phyloP scores from a whole-genome alignment of 2,888 invertebrate genomes.

The Phaonia tiefii region DNA sequence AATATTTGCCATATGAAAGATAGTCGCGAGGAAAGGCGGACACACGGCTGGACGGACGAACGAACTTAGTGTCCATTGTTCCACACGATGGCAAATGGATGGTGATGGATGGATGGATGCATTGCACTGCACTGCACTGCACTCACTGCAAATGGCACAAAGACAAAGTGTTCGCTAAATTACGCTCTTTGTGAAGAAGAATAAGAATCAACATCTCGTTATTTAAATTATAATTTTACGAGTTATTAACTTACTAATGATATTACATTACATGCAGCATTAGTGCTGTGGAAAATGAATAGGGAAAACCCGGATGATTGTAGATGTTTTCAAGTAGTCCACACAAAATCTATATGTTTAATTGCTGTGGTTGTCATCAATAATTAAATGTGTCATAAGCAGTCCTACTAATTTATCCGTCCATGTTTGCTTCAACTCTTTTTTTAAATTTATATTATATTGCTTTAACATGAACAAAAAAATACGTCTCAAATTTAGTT shows the following conservation, averaged over 20 bases:
- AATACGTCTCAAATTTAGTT: too few relatives aligned
- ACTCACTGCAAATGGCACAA: conserved; percentile 11
- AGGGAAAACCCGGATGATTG: too few relatives aligned
- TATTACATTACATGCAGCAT: conserved; percentile 45
- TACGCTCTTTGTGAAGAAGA: background rate
- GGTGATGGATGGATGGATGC: background rate
- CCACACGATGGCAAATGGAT: background rate
- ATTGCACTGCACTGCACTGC: background rate
- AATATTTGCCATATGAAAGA: conserved; percentile 18
- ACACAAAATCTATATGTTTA: too few relatives aligned
- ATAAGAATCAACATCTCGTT: conserved; percentile 48
- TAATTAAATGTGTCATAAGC: too few relatives aligned
- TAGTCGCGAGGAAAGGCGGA: conserved; percentile 7
- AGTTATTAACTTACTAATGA: conserved; percentile 65
- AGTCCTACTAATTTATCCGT: too few relatives aligned
- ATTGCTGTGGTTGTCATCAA: too few relatives aligned
- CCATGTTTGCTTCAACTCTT: too few relatives aligned
- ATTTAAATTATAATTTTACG: conserved; percentile 63
- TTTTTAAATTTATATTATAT: too few relatives aligned
- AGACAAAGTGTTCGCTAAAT: conserved; percentile 32
- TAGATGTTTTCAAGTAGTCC: too few relatives aligned
- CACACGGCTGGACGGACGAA: background rate
- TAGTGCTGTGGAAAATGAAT: background rate
- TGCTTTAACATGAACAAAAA: too few relatives aligned
- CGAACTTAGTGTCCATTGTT: conserved; percentile 26